Conservation (phyloP, 1,140 invertebrate genomes). For the Gyrodactylus bullatarudis region DNA sequence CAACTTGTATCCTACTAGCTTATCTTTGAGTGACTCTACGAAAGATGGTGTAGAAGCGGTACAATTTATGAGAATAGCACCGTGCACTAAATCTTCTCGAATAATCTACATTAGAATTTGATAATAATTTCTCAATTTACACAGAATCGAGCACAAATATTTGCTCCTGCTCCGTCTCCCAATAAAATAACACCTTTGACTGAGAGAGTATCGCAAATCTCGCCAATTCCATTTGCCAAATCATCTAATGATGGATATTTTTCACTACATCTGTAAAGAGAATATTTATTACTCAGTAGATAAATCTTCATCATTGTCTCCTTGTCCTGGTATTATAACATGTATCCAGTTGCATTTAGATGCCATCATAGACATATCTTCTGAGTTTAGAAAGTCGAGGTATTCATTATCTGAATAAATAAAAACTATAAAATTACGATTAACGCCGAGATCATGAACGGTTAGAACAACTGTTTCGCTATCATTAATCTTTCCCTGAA, state of each 20-base stretch:
- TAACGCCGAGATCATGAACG: conserved; percentile 54
- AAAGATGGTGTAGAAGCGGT: not conserved
- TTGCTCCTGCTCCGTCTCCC: conserved; percentile 56
- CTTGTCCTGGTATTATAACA: conserved; percentile 52
- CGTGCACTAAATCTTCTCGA: not conserved
- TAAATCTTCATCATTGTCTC: conserved; percentile 35
- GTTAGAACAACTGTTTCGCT: conserved; percentile 29
- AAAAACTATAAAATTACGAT: conserved; percentile 31
- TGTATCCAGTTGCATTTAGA: conserved; percentile 51
- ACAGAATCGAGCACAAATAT: conserved; percentile 49
- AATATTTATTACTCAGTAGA: conserved; percentile 26
- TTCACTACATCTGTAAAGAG: not conserved
- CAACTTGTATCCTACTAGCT: not conserved
- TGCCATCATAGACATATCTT: conserved; percentile 45
- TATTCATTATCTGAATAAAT: conserved; percentile 11
- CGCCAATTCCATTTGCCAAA: not conserved
- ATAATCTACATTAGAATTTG: not conserved
- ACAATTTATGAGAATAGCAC: not conserved
- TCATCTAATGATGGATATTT: not conserved
- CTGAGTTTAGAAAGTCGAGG: conserved; percentile 29
- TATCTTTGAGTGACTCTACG: conserved; percentile 1
- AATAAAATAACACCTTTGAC: conserved; percentile 15
- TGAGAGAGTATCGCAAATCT: not conserved
- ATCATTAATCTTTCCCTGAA: not conserved
- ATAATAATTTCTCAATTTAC: conserved; percentile 14